phyloP scores from a whole-genome alignment of 2,797 vertebrate genomes.

The Threskiornis aethiopicus region DNA sequence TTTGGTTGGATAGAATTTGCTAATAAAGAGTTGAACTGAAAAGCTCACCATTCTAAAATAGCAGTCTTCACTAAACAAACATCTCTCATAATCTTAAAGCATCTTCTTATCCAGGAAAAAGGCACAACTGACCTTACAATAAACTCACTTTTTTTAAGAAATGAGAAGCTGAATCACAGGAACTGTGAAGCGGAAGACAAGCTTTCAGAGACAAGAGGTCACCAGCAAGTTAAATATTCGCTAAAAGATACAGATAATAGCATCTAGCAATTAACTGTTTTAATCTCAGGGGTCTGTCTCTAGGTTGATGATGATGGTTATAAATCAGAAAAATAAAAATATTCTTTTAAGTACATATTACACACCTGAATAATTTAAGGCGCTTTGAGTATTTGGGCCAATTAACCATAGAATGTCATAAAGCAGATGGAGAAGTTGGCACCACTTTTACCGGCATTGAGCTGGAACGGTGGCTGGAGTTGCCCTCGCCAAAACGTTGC shows the following conservation, averaged over 20 bases:
- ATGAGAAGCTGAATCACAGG: neutral
- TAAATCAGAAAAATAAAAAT: neutral
- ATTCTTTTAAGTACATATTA: neutral
- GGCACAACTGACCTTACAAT: neutral
- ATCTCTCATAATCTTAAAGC: neutral
- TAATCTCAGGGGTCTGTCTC: neutral
- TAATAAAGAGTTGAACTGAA: neutral
- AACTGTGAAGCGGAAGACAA: neutral
- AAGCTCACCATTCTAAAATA: neutral
- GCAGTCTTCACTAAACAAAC: neutral
- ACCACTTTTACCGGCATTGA: neutral
- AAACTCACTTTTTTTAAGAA: neutral
- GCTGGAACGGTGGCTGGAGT: neutral
- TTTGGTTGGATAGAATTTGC: neutral
- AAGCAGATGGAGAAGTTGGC: neutral
- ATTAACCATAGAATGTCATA: accelerated
- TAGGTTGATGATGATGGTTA: neutral
- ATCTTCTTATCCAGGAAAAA: neutral
- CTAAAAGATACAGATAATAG: neutral
- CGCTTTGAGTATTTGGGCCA: neutral
- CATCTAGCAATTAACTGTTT: neutral
- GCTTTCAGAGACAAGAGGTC: neutral
- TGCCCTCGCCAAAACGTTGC: accelerated
- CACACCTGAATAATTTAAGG: neutral
- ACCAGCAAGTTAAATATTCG: neutral